Percentiles rank a stretch among this genome's conserved stretches.
Evolutionary conservation across 2,797 vertebrate species (phyloP).

Genomic region (Merluccius polli): DNA sequence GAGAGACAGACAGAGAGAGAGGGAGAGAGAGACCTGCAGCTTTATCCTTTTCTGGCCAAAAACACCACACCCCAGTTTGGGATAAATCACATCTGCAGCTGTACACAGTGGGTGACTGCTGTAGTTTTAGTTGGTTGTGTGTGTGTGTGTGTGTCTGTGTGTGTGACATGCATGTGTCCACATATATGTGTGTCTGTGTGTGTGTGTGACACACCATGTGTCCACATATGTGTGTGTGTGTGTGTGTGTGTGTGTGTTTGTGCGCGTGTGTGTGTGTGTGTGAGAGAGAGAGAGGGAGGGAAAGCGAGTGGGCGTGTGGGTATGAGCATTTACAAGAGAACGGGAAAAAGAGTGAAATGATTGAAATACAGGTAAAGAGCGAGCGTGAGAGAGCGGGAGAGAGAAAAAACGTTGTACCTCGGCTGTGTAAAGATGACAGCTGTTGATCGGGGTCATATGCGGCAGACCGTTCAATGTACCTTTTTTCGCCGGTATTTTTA

Average conservation of each 20-base stretch:
- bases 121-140: slow-evolving; percentile 39
- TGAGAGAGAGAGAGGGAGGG: not conserved
- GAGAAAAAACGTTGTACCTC: not conserved
- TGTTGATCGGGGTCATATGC: slow-evolving; percentile 61
- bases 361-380: slow-evolving; percentile 33
- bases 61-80: slow-evolving; percentile 72
- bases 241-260: slow-evolving; percentile 11
- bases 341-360: slow-evolving; percentile 13
- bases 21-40: slow-evolving; percentile 23
- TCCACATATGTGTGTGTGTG: not conserved
- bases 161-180: not conserved
- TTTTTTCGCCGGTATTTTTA: slow-evolving; percentile 52
- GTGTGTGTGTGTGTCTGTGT: slow-evolving; percentile 3
- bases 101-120: slow-evolving; percentile 73
- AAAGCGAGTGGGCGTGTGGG: not conserved
- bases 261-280: not conserved
- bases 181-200: not conserved
- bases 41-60: slow-evolving; percentile 64
- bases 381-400: not conserved
- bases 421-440: slow-evolving; percentile 56
- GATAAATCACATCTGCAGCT: slow-evolving; percentile 73
- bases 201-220: not conserved
- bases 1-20: slow-evolving; percentile 4
- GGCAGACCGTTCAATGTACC: slow-evolving; percentile 41
- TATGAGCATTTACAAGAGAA: slow-evolving; percentile 1